These are phyloP conservation scores for Tor tambroides DNA, from an alignment of 2,113 vertebrate genomes.

Conservation along the genomic window DNA sequence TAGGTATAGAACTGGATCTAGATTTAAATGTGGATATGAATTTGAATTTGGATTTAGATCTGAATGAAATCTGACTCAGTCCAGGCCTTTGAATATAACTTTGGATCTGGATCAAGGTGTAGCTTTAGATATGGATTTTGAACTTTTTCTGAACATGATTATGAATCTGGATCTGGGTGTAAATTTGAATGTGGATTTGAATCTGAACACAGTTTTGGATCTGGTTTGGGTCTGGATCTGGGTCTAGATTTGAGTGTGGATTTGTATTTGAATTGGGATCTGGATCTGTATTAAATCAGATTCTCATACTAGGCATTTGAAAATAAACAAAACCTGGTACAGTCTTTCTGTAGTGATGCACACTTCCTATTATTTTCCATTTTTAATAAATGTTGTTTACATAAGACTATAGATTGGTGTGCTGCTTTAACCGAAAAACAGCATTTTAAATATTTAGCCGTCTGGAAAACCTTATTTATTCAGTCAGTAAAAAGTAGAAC, in stretches of 20 bases:
- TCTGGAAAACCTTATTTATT: neutral
- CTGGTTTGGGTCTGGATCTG: neutral
- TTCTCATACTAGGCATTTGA: neutral
- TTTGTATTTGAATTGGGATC: neutral
- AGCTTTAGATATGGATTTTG: neutral
- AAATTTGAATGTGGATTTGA: neutral
- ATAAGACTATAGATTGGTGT: neutral
- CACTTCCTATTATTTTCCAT: neutral
- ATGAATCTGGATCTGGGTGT: neutral
- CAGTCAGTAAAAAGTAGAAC: neutral
- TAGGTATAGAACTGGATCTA: neutral
- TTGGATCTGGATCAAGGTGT: neutral
- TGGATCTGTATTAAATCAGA: neutral
- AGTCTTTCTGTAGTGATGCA: neutral
- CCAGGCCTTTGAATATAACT: neutral
- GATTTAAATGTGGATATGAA: neutral
- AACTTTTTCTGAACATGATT: too few relatives aligned
- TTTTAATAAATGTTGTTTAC: neutral
- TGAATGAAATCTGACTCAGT: neutral
- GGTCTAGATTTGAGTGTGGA: neutral
- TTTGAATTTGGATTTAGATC: neutral
- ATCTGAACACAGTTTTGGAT: neutral
- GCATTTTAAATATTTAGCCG: neutral
- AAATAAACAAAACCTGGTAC: neutral
- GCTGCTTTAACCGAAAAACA: neutral